A percentile compares a stretch with the other conserved stretches of the same genome.
Conservation (phyloP, 1,140 invertebrate genomes). For the Alviniconcha marisindica region DNA sequence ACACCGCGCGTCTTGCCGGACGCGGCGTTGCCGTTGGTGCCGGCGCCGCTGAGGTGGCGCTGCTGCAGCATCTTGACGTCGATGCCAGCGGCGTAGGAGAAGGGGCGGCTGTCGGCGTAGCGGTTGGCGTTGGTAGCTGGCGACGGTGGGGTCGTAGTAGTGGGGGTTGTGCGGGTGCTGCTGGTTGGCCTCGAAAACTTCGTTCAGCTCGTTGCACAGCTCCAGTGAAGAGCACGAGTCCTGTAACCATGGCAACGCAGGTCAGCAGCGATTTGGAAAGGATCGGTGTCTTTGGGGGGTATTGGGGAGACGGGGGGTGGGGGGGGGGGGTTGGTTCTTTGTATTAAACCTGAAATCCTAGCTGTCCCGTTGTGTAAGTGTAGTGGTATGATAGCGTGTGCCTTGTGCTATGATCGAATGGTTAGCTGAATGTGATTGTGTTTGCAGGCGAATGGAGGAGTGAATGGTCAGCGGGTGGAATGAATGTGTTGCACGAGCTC, state of each 20-base stretch:
- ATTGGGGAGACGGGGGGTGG: not conserved
- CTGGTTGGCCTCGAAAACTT: constrained; percentile 9
- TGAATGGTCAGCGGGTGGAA: no score
- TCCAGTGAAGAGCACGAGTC: constrained; percentile 21
- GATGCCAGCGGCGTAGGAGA: constrained; percentile 34
- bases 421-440: no score
- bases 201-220: constrained; percentile 31
- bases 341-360: no score
- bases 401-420: no score
- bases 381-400: no score
- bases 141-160: not conserved
- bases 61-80: constrained; percentile 24
- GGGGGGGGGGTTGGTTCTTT: not conserved
- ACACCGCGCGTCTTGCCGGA: not conserved
- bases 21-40: not conserved
- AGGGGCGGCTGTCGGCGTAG: constrained; percentile 11
- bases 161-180: not conserved
- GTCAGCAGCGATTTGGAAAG: not conserved
- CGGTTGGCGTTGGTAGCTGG: constrained; percentile 10
- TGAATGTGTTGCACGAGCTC: no score
- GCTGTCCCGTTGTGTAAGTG: no score
- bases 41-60: not conserved
- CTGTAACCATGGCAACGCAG: not conserved
- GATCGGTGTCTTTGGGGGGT: not conserved
- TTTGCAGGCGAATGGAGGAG: no score